These are phyloP conservation scores for Lepus timidus DNA, from an alignment of 2,113 vertebrate genomes.

Conservation along the genomic window DNA sequence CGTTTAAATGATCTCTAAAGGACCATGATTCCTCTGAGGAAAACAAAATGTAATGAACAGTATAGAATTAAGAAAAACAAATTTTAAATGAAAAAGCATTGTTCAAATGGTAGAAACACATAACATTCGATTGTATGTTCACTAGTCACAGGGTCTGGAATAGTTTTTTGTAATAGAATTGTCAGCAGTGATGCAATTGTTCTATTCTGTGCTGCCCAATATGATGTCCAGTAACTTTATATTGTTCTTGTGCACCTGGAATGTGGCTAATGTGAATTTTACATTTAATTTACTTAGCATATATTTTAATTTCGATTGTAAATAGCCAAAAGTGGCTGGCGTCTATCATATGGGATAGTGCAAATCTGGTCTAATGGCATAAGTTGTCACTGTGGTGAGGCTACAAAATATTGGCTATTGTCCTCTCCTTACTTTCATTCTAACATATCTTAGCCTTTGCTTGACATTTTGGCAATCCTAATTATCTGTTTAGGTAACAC, in stretches of 20 bases:
- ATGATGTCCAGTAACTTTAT: neutral
- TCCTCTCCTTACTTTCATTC: neutral
- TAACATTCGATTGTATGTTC: neutral
- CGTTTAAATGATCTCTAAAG: constrained; percentile 5
- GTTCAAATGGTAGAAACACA: neutral
- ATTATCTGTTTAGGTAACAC: neutral
- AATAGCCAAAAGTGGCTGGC: neutral
- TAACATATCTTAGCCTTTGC: neutral
- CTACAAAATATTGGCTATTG: neutral
- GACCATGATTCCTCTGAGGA: neutral
- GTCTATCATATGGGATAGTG: neutral
- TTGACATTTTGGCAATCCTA: neutral
- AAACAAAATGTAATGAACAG: neutral
- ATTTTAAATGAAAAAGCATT: neutral
- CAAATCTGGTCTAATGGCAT: neutral
- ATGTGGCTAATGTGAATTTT: neutral
- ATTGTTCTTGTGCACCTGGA: neutral
- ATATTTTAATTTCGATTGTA: neutral
- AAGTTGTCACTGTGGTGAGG: neutral
- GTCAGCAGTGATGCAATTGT: neutral
- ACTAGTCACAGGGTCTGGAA: neutral
- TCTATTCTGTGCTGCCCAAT: too few relatives aligned
- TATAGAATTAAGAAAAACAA: neutral
- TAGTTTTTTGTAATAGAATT: neutral
- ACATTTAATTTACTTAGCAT: neutral